Evolutionary conservation across 2,113 vertebrate genomes (phyloP).

Genomic region (Chaetorhynchus papuensis): DNA sequence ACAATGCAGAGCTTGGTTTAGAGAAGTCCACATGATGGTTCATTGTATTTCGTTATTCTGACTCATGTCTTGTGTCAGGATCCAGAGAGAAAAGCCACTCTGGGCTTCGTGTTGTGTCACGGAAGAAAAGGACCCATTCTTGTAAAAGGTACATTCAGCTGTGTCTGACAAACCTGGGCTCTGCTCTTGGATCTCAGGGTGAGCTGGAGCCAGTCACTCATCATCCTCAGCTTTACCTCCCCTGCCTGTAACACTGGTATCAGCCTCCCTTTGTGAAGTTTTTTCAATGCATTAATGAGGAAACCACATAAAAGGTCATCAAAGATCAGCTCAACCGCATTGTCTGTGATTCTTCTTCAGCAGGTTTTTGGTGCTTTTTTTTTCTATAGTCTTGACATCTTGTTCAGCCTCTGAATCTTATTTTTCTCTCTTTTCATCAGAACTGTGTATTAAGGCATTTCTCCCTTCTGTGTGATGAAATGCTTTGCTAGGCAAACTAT

Average conservation of each 20-base stretch:
- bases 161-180: neutral
- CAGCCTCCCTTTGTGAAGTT: neutral
- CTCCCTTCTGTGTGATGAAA: neutral
- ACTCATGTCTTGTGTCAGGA: neutral
- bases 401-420: neutral
- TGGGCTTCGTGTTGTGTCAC: neutral
- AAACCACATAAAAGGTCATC: neutral
- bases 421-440: neutral
- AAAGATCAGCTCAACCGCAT: neutral
- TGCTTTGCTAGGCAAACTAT: neutral
- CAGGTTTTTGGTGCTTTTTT: neutral
- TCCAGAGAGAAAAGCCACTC: neutral
- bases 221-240: neutral
- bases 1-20: neutral
- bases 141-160: neutral
- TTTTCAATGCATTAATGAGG: neutral
- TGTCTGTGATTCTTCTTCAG: neutral
- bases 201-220: neutral
- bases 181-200: neutral
- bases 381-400: neutral
- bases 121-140: neutral
- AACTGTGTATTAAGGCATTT: neutral
- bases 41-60: neutral
- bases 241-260: neutral
- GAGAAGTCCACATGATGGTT: neutral